These are phyloP conservation scores for Sula dactylatra DNA, from an alignment of 2,113 vertebrate species.

Conservation along the genomic window DNA sequence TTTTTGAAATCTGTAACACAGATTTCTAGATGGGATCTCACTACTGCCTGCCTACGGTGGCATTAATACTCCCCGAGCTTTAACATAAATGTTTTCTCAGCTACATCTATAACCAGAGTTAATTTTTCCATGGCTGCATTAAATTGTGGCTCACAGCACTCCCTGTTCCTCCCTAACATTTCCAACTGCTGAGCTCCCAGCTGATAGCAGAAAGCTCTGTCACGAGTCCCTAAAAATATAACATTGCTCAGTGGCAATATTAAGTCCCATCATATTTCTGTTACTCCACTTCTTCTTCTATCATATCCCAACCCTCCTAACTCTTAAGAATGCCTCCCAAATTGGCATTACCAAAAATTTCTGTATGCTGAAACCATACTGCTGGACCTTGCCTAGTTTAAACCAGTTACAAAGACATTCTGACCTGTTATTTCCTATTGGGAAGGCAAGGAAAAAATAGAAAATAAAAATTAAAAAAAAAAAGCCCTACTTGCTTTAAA, in stretches of 20 bases:
- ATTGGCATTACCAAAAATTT: not conserved
- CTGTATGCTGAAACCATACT: not conserved
- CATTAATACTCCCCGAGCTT: not conserved
- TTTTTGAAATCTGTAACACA: not conserved
- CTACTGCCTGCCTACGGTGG: not conserved
- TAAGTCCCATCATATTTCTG: not conserved
- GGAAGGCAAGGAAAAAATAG: not conserved
- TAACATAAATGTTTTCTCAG: not conserved
- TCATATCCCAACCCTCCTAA: not conserved
- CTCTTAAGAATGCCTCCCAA: not conserved
- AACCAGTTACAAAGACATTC: not conserved
- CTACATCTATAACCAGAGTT: not conserved
- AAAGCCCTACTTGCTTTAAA: not conserved
- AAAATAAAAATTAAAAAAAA: too few species aligned
- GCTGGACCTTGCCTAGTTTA: not conserved
- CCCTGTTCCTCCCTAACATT: not conserved
- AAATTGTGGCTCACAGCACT: constrained; percentile 9
- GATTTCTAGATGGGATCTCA: not conserved
- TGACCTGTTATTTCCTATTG: not conserved
- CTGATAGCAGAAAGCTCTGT: constrained; percentile 37
- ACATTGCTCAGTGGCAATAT: constrained; percentile 4
- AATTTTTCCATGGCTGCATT: not conserved
- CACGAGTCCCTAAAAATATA: constrained; percentile 51
- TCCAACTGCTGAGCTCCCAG: constrained; percentile 24
- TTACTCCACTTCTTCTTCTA: not conserved